A percentile compares a stretch with the other conserved stretches of the same genome.
phyloP scores from a whole-genome alignment of 2,113 vertebrate genomes.

The Cyphomyrus plagiostoma region DNA sequence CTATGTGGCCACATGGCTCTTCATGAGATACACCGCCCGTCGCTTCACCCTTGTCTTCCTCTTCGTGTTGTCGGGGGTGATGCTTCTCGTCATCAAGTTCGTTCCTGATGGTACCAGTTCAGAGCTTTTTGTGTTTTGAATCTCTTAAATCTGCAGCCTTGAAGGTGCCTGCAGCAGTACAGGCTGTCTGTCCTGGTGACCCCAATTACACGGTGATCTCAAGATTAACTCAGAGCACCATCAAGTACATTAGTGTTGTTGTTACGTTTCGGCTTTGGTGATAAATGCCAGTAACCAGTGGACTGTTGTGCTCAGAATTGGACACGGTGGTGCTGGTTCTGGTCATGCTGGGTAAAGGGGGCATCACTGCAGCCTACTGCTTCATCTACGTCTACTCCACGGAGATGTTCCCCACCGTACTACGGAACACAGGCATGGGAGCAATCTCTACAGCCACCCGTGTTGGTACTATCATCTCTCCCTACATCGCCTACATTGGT shows the following conservation, averaged over 20 bases:
- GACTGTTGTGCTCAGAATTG: slow-evolving; percentile 34
- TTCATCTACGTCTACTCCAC: background rate
- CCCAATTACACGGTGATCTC: background rate
- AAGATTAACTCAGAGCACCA: background rate
- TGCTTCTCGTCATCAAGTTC: slow-evolving; percentile 38
- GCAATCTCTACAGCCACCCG: slow-evolving; percentile 19
- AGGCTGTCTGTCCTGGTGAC: background rate
- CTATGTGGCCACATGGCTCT: slow-evolving; percentile 32
- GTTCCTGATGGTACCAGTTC: slow-evolving; percentile 43
- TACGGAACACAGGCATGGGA: slow-evolving; percentile 29
- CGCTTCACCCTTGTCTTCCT: slow-evolving; percentile 30
- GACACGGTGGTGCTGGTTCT: slow-evolving; percentile 25
- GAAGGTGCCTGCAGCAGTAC: background rate
- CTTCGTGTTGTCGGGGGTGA: slow-evolving; percentile 36
- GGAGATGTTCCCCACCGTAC: slow-evolving; percentile 35
- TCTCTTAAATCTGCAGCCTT: background rate
- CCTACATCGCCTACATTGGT: slow-evolving; percentile 32
- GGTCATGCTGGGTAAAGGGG: slow-evolving; percentile 39
- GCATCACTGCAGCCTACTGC: slow-evolving; percentile 7
- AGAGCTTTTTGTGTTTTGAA: background rate
- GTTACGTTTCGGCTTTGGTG: too few species aligned
- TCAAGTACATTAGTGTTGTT: background rate
- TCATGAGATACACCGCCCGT: slow-evolving; percentile 27
- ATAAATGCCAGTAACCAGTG: background rate
- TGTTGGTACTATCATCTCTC: slow-evolving; percentile 25